A percentile compares a stretch with the other conserved stretches of the same genome.
These are phyloP conservation scores for Melangyna quadrimaculata DNA, from an alignment of 2,888 invertebrate species.

Conservation along the genomic window DNA sequence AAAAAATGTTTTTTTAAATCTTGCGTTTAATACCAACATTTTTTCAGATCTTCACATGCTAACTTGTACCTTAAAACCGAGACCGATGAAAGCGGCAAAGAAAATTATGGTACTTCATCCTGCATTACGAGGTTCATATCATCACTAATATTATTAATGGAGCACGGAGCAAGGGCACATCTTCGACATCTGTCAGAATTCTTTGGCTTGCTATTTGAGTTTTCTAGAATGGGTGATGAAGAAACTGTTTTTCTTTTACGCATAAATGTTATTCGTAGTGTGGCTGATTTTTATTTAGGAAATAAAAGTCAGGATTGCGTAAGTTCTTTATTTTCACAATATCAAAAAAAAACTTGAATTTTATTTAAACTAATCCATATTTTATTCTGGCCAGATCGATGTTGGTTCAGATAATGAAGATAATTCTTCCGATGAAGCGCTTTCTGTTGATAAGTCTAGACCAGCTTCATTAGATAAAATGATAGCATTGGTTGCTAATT, in stretches of 20 bases:
- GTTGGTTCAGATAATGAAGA: conserved; percentile 81
- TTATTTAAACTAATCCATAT: not conserved
- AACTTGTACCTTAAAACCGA: conserved; percentile 84
- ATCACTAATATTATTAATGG: conserved; percentile 92
- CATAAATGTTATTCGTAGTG: conserved; percentile 92
- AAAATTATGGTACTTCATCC: conserved; percentile 87
- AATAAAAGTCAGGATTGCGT: conserved; percentile 88
- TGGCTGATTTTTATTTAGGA: conserved; percentile 95
- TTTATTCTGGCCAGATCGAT: conserved; percentile 76
- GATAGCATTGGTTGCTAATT: conserved; percentile 93
- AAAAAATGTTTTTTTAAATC: not conserved
- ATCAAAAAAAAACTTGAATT: conserved; percentile 40
- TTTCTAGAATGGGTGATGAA: conserved; percentile 97
- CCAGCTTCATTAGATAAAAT: conserved; percentile 97
- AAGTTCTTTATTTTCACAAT: conserved; percentile 74
- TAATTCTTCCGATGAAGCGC: conserved; percentile 82
- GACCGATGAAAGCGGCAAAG: conserved; percentile 81
- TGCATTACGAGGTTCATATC: conserved; percentile 96
- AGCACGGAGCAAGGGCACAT: conserved; percentile 93
- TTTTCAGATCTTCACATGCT: conserved; percentile 83
- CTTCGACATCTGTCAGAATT: conserved; percentile 95
- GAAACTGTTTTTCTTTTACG: conserved; percentile 93
- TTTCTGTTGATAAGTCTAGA: conserved; percentile 87
- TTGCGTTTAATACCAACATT: not conserved
- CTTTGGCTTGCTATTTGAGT: conserved; percentile 95